Conservation (phyloP, 2,797 vertebrate species). For the Allenopithecus nigroviridis region DNA sequence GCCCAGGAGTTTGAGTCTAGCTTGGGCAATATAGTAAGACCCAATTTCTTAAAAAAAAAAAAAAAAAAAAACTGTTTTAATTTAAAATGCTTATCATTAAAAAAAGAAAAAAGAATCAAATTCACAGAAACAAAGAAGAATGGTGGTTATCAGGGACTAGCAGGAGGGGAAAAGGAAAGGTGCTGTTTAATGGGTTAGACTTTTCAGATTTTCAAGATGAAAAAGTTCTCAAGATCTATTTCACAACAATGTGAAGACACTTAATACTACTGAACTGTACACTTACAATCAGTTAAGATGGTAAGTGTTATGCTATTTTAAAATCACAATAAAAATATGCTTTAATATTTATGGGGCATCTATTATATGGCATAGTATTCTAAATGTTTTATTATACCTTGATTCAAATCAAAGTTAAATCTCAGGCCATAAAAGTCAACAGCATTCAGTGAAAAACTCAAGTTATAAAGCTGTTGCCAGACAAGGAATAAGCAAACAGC, state of each 20-base stretch:
- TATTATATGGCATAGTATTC: not conserved
- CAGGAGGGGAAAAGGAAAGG: not conserved
- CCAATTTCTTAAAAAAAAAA: not conserved
- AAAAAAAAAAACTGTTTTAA: not conserved
- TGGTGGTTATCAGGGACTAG: not conserved
- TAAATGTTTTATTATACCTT: not conserved
- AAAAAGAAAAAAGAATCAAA: not conserved
- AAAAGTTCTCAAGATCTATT: not conserved
- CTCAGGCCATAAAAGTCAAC: not conserved
- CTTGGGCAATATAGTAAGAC: not conserved
- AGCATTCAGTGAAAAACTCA: not conserved
- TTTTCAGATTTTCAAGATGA: not conserved
- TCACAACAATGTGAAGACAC: not conserved
- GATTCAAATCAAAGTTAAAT: not conserved
- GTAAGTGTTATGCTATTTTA: not conserved
- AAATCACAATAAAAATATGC: not conserved
- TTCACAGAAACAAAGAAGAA: not conserved
- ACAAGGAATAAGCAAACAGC: not conserved
- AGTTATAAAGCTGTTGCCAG: not conserved
- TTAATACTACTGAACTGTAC: not conserved
- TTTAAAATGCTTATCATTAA: too few relatives aligned
- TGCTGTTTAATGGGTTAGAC: not conserved
- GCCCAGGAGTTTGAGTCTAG: not conserved
- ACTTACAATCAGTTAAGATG: not conserved
- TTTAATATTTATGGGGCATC: not conserved